Conservation (phyloP, 2,888 invertebrate species). For the Clunio marinus region DNA sequence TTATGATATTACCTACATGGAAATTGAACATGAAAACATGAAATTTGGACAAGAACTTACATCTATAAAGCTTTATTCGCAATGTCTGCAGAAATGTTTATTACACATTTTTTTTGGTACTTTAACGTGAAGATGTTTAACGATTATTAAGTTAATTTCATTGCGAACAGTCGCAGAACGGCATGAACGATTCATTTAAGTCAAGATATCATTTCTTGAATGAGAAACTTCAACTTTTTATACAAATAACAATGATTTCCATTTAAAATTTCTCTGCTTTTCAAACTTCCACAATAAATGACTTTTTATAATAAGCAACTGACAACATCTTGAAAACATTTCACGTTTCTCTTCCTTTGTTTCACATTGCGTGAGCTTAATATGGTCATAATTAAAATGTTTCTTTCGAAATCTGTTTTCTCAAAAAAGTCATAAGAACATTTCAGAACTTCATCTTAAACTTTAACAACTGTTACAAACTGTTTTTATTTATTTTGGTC, state of each 20-base stretch:
- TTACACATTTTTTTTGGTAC: background rate
- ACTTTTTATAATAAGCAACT: background rate
- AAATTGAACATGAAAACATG: background rate
- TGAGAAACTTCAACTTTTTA: background rate
- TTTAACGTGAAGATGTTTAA: background rate
- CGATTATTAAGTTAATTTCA: background rate
- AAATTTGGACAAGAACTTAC: background rate
- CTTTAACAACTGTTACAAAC: too few species aligned
- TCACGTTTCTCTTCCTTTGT: background rate
- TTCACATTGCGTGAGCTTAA: background rate
- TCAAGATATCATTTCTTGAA: background rate
- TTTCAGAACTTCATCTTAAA: background rate
- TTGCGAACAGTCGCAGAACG: background rate
- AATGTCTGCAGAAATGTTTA: background rate
- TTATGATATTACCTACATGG: background rate
- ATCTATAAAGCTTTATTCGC: background rate
- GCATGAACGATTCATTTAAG: background rate
- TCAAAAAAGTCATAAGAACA: background rate
- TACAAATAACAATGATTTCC: background rate
- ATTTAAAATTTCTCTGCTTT: background rate
- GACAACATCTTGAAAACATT: conserved; percentile 10
- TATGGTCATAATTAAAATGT: conserved; percentile 14
- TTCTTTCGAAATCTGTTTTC: background rate
- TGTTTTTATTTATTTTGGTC: too few species aligned
- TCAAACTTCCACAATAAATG: background rate